Evolutionary conservation across 2,888 invertebrate genomes (phyloP), one percentile per base, ranked within the genome.

Genomic region (Apomyelois bistriatella): DNA sequence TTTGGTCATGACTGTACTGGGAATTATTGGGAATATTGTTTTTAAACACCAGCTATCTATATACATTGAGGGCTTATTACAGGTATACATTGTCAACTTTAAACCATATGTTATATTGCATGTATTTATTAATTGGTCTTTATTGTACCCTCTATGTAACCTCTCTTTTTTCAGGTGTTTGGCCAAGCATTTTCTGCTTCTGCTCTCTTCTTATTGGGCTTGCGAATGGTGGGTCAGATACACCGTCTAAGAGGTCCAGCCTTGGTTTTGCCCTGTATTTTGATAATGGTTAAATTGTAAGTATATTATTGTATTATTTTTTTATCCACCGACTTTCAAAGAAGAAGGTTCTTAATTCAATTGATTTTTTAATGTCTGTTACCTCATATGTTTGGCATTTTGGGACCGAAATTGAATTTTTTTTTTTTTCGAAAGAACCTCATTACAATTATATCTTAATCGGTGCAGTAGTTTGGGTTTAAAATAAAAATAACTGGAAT

Each of bases 201-300:
- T 42, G 98, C 98, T 0, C 87, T 99, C 30, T 98, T 99, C 78
- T 90, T 97, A 52, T 90, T 99, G 15, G 99, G 99, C 0, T 85
- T 98, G 36, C 93, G 96, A 74, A 97, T 99, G 95, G 97, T 98
- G 10, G 98, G 98, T 5, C 97, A 97, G 82, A 94, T 97, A 50
- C 94, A 94, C 60, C 93, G 94, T 57, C 80, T 97, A 10, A 92
- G 93, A 71, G 96, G 97, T 0, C 93, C 94, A 32, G 95, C 95
- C 0, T 90, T 98, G 32, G 90, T 98, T 3, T 91, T 96, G 46
- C 97, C 98, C 1, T 94, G 95, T 62, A 94, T 98, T 57, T 91
- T 99, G 48, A 97, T 98, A 62, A 93, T 95, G 75, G 94, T 96
- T 8, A 99, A 99, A 92, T 92, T 97, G 94, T 96, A 90, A 92